Evolutionary conservation across 2,797 vertebrate genomes (phyloP).

Genomic region (Acanthornis magna): DNA sequence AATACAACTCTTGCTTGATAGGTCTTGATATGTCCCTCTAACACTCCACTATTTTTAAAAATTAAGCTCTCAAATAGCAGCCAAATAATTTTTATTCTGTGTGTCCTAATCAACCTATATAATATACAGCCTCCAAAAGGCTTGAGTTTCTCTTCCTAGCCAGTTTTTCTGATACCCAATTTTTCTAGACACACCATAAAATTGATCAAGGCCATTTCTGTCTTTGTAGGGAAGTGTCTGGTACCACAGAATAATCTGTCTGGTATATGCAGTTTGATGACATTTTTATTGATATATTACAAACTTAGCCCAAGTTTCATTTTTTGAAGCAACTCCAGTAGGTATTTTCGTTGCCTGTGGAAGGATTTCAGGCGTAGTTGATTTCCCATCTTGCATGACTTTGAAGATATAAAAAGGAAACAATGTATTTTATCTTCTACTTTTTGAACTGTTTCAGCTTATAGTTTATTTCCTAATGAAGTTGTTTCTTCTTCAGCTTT

Average conservation of each 20-base stretch:
- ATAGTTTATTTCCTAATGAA: conserved; percentile 21
- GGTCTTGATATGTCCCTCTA: neutral
- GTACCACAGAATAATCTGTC: conserved; percentile 14
- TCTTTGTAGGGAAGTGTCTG: neutral
- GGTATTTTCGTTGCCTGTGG: conserved; percentile 15
- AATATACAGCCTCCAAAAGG: neutral
- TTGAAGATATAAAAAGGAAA: conserved; percentile 37
- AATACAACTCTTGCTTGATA: neutral
- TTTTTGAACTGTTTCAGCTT: neutral
- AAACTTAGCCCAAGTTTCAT: conserved; percentile 38
- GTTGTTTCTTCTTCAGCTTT: conserved; percentile 2
- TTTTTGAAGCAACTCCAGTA: conserved; percentile 38
- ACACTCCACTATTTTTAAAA: neutral
- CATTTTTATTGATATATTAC: conserved; percentile 50
- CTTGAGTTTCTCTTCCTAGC: neutral
- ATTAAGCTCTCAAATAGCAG: neutral
- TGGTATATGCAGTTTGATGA: conserved; percentile 10
- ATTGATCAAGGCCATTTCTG: conserved; percentile 27
- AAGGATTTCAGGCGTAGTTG: conserved; percentile 25
- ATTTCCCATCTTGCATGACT: conserved; percentile 16
- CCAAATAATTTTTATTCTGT: neutral
- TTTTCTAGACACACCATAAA: conserved; percentile 40
- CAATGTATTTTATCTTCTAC: conserved; percentile 20
- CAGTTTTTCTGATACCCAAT: neutral
- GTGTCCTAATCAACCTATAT: neutral